Evolutionary conservation across 2,797 vertebrate genomes (phyloP), one percentile per base, ranked within the genome.

Genomic region (Tokudaia muenninki): DNA sequence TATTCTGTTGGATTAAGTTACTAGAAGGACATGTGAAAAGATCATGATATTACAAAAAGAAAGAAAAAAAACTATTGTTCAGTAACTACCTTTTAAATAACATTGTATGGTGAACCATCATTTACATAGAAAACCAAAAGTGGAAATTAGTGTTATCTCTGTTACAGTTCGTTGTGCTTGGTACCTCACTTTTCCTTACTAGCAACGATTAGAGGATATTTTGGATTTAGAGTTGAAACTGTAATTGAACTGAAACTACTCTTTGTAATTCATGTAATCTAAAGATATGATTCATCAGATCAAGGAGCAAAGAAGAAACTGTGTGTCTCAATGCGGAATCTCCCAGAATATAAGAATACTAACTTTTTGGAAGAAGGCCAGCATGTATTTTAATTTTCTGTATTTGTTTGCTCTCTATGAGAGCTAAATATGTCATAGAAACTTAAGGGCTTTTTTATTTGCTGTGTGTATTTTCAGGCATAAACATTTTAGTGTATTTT

Each of bases 181-280:
- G 6, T 44, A 65, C 22, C 14, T 79, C 19, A 61, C 3, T 87
- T 86, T 61, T 84, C 63, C 21, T 89, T 74, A 79, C 0, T 87
- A 44, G 14, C 14, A 92, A 65, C 0, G 1, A 4, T 86, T 92
- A 94, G 21, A 55, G 4, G 29, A 1, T 8, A 17, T 4, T 94
- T 22, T 91, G 14, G 12, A 89, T 89, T 94, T 89, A 86, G 7
- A 34, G 80, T 75, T 94, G 41, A 80, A 88, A 95, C 67, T 90
- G 44, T 26, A 91, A 89, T 57, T 87, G 16, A 65, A 11, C 47
- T 29, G 9, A 65, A 72, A 41, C 84, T 61, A 55, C 50, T 4
- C 0, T 50, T 86, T 65, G 11, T 37, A 14, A 50, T 61, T 92
- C 8, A 52, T 52, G 77, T 72, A 55, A 21, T 88, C 86, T 81